Percentiles rank a stretch among this genome's conserved stretches.
These are phyloP conservation scores for Phainopepla nitens DNA, from an alignment of 2,113 vertebrate genomes.

Conservation along the genomic window DNA sequence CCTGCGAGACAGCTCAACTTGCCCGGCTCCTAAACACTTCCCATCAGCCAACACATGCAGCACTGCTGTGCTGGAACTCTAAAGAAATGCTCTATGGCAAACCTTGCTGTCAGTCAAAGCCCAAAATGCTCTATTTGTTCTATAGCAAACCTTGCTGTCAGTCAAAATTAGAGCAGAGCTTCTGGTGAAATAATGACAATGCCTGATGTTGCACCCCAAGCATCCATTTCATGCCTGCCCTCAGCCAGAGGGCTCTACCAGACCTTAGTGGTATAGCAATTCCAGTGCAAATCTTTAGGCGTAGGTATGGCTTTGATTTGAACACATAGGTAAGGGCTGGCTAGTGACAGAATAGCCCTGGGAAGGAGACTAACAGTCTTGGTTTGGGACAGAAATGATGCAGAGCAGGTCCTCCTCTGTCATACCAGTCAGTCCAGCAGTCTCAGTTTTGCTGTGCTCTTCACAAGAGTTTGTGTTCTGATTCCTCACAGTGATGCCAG, in stretches of 20 bases:
- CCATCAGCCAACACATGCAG: rapidly evolving
- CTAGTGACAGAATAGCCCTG: background rate
- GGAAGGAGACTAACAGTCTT: background rate
- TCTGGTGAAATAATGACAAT: background rate
- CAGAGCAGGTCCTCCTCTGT: rapidly evolving
- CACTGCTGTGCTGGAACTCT: background rate
- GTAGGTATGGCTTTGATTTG: background rate
- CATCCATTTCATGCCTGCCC: rapidly evolving
- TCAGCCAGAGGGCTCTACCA: rapidly evolving
- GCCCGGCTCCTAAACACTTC: background rate
- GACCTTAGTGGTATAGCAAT: background rate
- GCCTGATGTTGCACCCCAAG: background rate
- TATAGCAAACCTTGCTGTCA: background rate
- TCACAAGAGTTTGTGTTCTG: background rate
- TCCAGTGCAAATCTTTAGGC: background rate
- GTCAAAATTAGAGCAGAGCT: background rate
- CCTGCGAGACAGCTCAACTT: background rate
- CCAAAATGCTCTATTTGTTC: background rate
- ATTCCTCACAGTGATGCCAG: background rate
- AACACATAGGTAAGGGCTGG: background rate
- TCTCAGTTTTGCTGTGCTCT: background rate
- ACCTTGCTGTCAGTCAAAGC: background rate
- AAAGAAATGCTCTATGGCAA: background rate
- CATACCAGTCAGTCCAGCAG: background rate
- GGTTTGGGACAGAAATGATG: rapidly evolving